A percentile compares a stretch with the other conserved stretches of the same genome.
Conservation (phyloP, 2,888 invertebrate genomes). For the Tipula vernalis region DNA sequence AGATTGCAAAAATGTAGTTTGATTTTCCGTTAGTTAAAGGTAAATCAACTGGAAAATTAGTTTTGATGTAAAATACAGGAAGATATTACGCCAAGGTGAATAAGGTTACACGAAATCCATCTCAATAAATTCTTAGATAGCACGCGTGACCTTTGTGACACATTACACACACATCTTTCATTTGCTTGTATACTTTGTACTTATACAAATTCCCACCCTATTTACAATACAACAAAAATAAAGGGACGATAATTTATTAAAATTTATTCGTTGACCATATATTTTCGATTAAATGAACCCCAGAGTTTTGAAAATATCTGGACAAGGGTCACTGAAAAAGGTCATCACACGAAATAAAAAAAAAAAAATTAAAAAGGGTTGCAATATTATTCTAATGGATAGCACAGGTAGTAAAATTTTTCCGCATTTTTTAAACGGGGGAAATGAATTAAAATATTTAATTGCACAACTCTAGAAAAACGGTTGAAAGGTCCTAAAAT, state of each 20-base stretch:
- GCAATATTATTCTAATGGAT: background rate
- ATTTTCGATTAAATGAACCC: constrained; percentile 16
- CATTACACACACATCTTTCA: background rate
- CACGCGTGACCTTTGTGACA: background rate
- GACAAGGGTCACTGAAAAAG: constrained; percentile 19
- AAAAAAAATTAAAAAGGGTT: background rate
- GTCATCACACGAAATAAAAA: background rate
- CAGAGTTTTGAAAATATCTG: constrained; percentile 19
- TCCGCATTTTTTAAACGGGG: background rate
- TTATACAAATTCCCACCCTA: background rate
- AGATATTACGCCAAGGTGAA: background rate
- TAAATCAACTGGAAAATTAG: background rate
- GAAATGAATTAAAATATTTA: background rate
- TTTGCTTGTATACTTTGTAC: background rate
- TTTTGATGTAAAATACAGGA: background rate
- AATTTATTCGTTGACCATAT: constrained; percentile 7
- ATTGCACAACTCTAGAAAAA: background rate
- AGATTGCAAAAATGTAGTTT: background rate
- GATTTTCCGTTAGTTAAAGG: background rate
- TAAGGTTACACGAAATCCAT: background rate
- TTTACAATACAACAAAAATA: background rate
- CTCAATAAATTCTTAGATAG: background rate
- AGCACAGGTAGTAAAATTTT: background rate
- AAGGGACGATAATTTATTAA: background rate
- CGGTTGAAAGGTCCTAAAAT: background rate